Conservation (phyloP, 2,113 vertebrate species). For the Stegastes partitus region DNA sequence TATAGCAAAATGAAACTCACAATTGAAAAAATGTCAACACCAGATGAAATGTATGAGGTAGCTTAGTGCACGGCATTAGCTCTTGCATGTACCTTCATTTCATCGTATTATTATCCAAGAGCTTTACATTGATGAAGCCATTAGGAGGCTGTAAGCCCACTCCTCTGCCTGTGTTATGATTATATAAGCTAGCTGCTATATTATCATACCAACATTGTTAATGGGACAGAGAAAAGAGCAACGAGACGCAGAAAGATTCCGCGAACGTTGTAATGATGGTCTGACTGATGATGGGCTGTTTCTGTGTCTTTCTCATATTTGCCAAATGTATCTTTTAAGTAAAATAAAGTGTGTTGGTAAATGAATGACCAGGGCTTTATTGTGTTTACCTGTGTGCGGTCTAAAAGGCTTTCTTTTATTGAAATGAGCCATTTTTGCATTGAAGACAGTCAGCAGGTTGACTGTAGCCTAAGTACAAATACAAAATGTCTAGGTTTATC, state of each 20-base stretch:
- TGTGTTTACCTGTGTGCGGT: slow-evolving; percentile 13
- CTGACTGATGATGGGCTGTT: slow-evolving; percentile 24
- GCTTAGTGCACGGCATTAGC: slow-evolving; percentile 20
- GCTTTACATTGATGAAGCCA: slow-evolving; percentile 60
- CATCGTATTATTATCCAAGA: slow-evolving; percentile 38
- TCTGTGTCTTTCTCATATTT: slow-evolving; percentile 34
- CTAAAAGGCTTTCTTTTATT: slow-evolving; percentile 40
- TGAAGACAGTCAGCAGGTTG: slow-evolving; percentile 6
- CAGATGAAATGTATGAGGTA: neutral
- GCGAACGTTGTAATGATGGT: slow-evolving; percentile 26
- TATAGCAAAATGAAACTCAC: too few species aligned
- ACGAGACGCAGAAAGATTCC: neutral
- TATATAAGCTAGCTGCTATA: slow-evolving; percentile 43
- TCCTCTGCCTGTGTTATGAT: slow-evolving; percentile 56
- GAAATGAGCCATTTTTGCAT: slow-evolving; percentile 24
- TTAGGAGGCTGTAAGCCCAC: slow-evolving; percentile 54
- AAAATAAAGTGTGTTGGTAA: slow-evolving; percentile 37
- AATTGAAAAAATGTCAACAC: too few species aligned
- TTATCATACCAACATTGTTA: slow-evolving; percentile 64
- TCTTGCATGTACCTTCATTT: slow-evolving; percentile 18
- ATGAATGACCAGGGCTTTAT: slow-evolving; percentile 37
- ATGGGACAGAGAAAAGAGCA: slow-evolving; percentile 34
- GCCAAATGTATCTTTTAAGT: slow-evolving; percentile 53
- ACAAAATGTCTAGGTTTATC: slow-evolving; percentile 27
- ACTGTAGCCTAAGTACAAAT: neutral